Conservation (phyloP, 2,797 vertebrate species). For the Aldrovandia affinis region DNA sequence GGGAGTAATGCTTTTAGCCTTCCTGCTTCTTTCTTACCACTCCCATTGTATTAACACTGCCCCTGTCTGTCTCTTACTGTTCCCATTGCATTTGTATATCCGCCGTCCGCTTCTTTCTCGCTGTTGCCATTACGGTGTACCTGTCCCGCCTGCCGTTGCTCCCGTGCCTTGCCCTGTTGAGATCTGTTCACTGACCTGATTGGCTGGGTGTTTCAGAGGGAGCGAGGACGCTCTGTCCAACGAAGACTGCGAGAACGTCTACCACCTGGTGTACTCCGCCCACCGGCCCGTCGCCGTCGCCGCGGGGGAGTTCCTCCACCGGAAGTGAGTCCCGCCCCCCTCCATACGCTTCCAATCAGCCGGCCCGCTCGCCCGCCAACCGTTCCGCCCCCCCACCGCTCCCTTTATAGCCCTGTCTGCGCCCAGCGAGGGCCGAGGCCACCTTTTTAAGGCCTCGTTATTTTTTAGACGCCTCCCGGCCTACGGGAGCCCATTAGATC, state of each 20-base stretch:
- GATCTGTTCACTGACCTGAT: neutral
- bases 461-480: conserved; percentile 12
- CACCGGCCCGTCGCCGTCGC: conserved; percentile 95
- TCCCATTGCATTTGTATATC: neutral
- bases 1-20: neutral
- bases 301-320: conserved; percentile 93
- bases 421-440: neutral
- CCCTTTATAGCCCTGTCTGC: neutral
- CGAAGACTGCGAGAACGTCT: conserved; percentile 97
- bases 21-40: neutral
- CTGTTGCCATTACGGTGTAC: neutral
- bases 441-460: conserved; percentile 16
- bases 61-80: neutral
- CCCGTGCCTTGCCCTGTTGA: neutral
- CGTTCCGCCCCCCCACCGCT: neutral
- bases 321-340: conserved; percentile 83
- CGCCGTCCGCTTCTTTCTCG: neutral
- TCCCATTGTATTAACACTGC: neutral
- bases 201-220: conserved; percentile 79
- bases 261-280: conserved; percentile 95
- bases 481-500: neutral
- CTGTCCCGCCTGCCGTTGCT: neutral
- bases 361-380: neutral
- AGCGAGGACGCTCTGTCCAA: conserved; percentile 96
- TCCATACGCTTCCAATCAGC: neutral